Base-by-base conservation (phyloP, 2,888 invertebrate genomes). In the Anthophora plumipes region DNA sequence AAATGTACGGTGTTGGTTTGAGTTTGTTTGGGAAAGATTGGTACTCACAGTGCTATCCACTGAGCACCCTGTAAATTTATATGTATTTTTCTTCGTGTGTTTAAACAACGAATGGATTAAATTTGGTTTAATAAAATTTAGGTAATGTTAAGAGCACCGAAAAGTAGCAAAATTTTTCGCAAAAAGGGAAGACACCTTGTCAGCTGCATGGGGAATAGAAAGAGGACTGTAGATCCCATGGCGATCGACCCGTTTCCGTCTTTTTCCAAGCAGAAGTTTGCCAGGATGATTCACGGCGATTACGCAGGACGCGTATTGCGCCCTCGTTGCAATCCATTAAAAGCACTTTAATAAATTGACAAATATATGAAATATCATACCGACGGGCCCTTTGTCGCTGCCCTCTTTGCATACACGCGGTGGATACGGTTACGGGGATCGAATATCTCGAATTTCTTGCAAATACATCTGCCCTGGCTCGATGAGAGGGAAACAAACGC, bases 361-460 rank as follows among this genome's bases (percentile, higher is more conserved):
- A 88, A 82, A 86, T 85, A 89, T 89, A 89, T 91, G 90, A 91
- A 91, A 91, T 91, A 90, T 90, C 91, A 91, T 90, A 89, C 84
- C 52, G 60, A 20, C 73, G 41, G 31, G 9, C 52, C 68, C 77
- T 60, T 71, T 39, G 48, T 37, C 54, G 61, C 22, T 25, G 25
- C 55, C 41, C 60, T 52, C 74, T 67, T 72, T 78, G 68, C 71
- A 74, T 70, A 57, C 63, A 31, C 59, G 12, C 6, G 37, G 52
- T 5, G 20, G 54, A 55, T 73, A 69, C 52, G 66, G 52, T 82
- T 82, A 82, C 80, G 11, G 14, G 14, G 52, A 1, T 31, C 69
- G 25, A 41, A 52, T 66, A 73, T 72, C 76, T 82, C 82, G 55
- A 77, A 80, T 82, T 82, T 75, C 80, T 57, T 37, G 46, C 50